Evolutionary conservation across 2,888 invertebrate species (phyloP).

Genomic region (Orthosia cruda): DNA sequence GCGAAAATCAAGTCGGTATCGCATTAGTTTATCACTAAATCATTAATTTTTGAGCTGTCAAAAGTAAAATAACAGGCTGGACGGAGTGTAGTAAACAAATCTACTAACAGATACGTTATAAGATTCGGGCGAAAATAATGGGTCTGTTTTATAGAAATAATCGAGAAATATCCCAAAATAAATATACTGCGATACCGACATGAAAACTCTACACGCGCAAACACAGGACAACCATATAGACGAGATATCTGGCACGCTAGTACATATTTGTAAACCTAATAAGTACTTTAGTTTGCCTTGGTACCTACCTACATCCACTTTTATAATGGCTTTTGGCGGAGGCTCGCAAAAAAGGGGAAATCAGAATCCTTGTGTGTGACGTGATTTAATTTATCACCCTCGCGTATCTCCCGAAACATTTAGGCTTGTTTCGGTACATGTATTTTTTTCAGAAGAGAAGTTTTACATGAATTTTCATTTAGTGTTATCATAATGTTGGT

Average conservation of each 20-base stretch:
- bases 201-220: background rate
- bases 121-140: no score
- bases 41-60: no score
- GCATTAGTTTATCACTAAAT: no score
- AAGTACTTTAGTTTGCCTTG: slow-evolving; percentile 33
- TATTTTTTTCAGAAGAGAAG: slow-evolving; percentile 33
- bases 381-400: slow-evolving; percentile 63
- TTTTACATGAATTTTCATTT: slow-evolving; percentile 12
- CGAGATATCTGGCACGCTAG: background rate
- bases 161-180: background rate
- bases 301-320: slow-evolving; percentile 39
- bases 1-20: no score
- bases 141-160: no score
- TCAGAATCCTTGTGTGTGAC: slow-evolving; percentile 57
- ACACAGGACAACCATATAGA: background rate
- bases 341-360: slow-evolving; percentile 57
- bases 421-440: slow-evolving; percentile 25
- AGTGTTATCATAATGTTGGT: background rate
- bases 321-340: slow-evolving; percentile 58
- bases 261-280: background rate
- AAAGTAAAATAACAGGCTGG: no score
- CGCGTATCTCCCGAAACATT: slow-evolving; percentile 38
- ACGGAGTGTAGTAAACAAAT: no score
- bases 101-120: no score
- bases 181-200: background rate